A percentile compares a stretch with the other conserved stretches of the same genome.
These are phyloP conservation scores for Myoxocephalus aenaeus DNA, from an alignment of 2,797 vertebrate species.

Conservation along the genomic window DNA sequence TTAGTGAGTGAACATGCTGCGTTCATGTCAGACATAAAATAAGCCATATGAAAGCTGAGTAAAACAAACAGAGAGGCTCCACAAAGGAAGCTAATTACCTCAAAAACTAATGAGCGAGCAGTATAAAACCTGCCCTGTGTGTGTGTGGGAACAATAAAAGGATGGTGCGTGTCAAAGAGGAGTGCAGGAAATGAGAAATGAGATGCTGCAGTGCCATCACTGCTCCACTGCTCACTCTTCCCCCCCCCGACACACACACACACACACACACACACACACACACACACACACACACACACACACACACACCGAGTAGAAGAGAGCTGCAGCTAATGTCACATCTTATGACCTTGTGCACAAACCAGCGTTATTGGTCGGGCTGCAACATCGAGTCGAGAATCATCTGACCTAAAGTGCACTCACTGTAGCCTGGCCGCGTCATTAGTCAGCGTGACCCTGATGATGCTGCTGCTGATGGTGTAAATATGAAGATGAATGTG, in stretches of 20 bases:
- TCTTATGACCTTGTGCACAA: conserved; percentile 34
- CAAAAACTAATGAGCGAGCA: background rate
- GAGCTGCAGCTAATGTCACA: conserved; percentile 9
- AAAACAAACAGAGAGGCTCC: conserved; percentile 6
- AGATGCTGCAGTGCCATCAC: conserved; percentile 46
- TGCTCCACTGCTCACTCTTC: conserved; percentile 17
- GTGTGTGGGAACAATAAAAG: conserved; percentile 7
- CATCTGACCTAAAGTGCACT: background rate
- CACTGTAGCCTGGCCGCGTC: background rate
- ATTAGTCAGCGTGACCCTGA: conserved; percentile 28
- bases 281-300: conserved; percentile 17
- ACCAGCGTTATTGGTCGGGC: background rate
- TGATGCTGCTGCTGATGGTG: conserved; percentile 1
- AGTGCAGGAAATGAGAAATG: conserved; percentile 56
- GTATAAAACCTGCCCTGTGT: background rate
- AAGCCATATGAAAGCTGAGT: background rate
- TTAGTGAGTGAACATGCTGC: background rate
- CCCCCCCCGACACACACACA: background rate
- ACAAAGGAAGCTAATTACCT: conserved; percentile 5
- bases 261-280: background rate
- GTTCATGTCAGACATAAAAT: background rate
- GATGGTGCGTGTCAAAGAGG: conserved; percentile 34
- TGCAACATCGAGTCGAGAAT: background rate
- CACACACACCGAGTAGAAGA: background rate
- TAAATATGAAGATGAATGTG: conserved; percentile 22